Base-by-base conservation (phyloP, 2,888 invertebrate genomes). In the Agonopterix heracliana region DNA sequence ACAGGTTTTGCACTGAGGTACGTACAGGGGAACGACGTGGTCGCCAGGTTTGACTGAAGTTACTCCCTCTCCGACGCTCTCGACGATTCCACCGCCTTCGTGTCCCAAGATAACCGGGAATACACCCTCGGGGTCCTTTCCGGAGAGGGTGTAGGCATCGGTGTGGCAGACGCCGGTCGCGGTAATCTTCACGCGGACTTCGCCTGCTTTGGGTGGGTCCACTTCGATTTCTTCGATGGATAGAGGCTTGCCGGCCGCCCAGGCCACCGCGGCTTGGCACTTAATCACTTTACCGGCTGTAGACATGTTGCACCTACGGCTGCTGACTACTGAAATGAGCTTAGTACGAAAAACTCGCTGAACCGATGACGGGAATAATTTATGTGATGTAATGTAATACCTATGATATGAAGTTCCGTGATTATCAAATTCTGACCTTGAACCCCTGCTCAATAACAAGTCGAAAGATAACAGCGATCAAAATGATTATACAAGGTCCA, bases 41-140 rank as follows among this genome's bases (percentile, higher is more conserved):
- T 99, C 99, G 75, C 98, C 98, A 38, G 94, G 90, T 68, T 95
- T 91, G 40, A 98, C 94, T 46, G 92, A 91, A 0, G 94, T 96
- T 0, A 98, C 98, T 12, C 95, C 96, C 68, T 95, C 94, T 0
- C 99, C 99, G 45, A 99, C 91, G 79, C 98, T 98, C 80, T 98
- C 99, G n/a, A 99, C 98, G 63, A 98, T 91, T 38, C 98, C 98
- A 49, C 93, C 94, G 36, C 99, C 99, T 85, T 99, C 99, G 70
- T 99, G 99, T 0, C 99, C 99, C 45, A 99, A 89, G 59, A 99
- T 89, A 3, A 95, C 95, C 0, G 99, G 99, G 67, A 98, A 98
- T 10, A 93, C 83, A 4, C 97, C 98, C 81, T 98, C 98, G 0
- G 97, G 93, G 78, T 98, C 98, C 54, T 92, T 90, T 1, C 98